Evolutionary conservation across 2,888 invertebrate species (phyloP).

Genomic region (Eilema caniola): DNA sequence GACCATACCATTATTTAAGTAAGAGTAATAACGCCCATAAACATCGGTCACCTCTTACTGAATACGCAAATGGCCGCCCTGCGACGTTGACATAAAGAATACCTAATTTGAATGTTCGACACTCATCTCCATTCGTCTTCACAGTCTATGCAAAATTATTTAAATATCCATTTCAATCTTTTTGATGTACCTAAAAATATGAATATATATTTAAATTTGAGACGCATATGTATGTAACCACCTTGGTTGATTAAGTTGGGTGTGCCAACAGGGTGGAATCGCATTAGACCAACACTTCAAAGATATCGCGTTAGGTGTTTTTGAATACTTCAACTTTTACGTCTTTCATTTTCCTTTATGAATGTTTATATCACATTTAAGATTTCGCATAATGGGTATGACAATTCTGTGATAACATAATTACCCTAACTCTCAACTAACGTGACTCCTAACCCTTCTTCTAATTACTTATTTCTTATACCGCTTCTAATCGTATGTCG

Average conservation of each 20-base stretch:
- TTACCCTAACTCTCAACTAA: not conserved
- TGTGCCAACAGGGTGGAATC: constrained; percentile 32
- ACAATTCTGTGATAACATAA: no score
- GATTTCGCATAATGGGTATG: not conserved
- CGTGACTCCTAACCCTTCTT: not conserved
- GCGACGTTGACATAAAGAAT: constrained; percentile 3
- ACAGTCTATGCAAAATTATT: constrained; percentile 45
- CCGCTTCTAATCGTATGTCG: no score
- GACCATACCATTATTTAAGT: not conserved
- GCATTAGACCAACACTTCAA: constrained; percentile 36
- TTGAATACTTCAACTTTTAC: constrained; percentile 25
- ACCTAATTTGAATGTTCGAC: constrained; percentile 21
- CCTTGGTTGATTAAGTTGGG: constrained; percentile 34
- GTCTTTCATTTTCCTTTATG: constrained; percentile 3
- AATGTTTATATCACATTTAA: not conserved
- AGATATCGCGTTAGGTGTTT: constrained; percentile 34
- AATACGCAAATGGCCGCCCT: not conserved
- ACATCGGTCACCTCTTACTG: not conserved
- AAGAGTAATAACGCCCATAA: not conserved
- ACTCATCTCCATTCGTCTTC: constrained; percentile 32
- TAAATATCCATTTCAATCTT: constrained; percentile 45
- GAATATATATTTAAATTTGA: constrained; percentile 52
- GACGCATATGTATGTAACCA: constrained; percentile 40
- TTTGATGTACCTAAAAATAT: constrained; percentile 51
- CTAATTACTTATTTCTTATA: not conserved